Evolutionary conservation across 2,888 invertebrate species (phyloP), one percentile per base, ranked within the genome.

Genomic region (Amiota minor): DNA sequence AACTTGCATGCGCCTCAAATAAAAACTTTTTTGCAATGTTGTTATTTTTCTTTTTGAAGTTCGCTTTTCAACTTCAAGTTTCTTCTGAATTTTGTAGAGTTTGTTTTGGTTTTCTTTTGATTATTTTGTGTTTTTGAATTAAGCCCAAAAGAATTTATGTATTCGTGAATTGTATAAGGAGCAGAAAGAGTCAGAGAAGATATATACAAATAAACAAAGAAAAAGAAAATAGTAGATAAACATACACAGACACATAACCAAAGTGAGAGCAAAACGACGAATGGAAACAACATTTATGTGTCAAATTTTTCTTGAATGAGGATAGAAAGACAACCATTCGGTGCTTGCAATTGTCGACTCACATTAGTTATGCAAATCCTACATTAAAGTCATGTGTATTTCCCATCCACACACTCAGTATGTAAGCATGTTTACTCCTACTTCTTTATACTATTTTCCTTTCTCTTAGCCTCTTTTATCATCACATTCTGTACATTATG

Each of bases 301-400:
- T 8, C 35, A 35, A 35, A 35, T 35, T 35, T 35, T 35, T 1
- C 6, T 35, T 35, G 35, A 35, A 35, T 35, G 35, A 6, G 35
- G 35, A 8, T 3, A 6, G 6, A 35, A 35, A 6, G 35, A 35
- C 35, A 6, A 6, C 35, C 35, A 35, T 35, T 35, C 35, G 35
- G 18, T 65, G 47, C 47, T 35, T 65, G 65, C 65, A 65, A 65
- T 18, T 65, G 65, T 62, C 45, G 62, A 45, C 62, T 62, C 23
- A 65, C 65, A 65, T 65, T 65, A 65, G 65, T 65, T 65, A 65
- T 65, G 65, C 47, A 65, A 65, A 65, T 65, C 65, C 65, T 16
- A 49, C 65, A 65, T 65, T 65, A 47, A 65, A 65, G 47, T 65
- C 64, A 18, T 47, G 64, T 18, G 47, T 6, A 35, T 3, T 35